phyloP scores from a whole-genome alignment of 2,797 vertebrate species.

The Gallinago nigripennis region DNA sequence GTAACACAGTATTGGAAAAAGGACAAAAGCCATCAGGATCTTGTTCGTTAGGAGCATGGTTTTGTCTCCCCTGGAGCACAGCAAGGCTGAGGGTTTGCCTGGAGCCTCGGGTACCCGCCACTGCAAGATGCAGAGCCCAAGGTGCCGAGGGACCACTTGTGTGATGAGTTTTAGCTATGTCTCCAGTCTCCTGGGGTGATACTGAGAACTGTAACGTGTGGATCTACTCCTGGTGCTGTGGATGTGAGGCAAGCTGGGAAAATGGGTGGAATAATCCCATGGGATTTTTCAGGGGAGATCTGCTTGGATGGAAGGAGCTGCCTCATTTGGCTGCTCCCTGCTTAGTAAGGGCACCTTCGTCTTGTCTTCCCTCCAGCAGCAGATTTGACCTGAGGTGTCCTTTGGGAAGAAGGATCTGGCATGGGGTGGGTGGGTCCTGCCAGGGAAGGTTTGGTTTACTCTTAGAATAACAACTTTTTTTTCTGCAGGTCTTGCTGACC shows the following conservation, averaged over 20 bases:
- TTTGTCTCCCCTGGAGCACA: background rate
- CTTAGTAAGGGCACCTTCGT: background rate
- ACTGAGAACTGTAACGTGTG: background rate
- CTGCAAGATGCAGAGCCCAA: background rate
- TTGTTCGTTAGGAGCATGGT: background rate
- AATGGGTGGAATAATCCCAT: background rate
- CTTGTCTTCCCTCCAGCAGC: background rate
- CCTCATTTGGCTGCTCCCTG: background rate
- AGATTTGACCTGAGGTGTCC: background rate
- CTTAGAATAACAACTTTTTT: background rate
- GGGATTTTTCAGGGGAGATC: background rate
- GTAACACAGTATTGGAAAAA: conserved; percentile 66
- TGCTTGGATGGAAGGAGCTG: background rate
- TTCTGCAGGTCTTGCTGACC: background rate
- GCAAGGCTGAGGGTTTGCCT: background rate
- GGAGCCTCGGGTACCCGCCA: rapidly evolving
- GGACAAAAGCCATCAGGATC: conserved; percentile 69
- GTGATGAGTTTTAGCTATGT: background rate
- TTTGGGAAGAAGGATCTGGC: background rate
- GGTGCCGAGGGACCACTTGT: background rate
- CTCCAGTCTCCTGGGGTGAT: background rate
- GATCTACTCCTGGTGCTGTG: background rate
- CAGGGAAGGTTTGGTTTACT: background rate
- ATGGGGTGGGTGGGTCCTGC: background rate
- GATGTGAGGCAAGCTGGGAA: background rate